Evolutionary conservation across 2,888 invertebrate species (phyloP).

Genomic region (Antitype chi): DNA sequence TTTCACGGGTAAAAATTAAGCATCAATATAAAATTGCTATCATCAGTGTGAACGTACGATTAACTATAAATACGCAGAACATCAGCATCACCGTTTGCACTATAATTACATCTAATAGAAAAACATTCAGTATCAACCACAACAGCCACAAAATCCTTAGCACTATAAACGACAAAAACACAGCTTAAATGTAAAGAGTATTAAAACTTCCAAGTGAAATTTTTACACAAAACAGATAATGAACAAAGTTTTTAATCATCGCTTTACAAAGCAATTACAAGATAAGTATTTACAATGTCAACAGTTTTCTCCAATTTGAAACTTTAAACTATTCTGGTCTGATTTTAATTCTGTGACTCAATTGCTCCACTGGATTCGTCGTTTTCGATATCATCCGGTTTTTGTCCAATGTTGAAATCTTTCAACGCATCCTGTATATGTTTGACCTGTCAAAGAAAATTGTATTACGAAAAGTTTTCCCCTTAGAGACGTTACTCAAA

Average conservation of each 20-base stretch:
- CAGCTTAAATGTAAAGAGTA: slow-evolving; percentile 62
- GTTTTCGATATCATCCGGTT: slow-evolving; percentile 76
- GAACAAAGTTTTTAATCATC: slow-evolving; percentile 76
- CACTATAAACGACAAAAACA: slow-evolving; percentile 53
- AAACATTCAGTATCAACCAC: slow-evolving; percentile 58
- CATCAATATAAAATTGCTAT: slow-evolving; percentile 20
- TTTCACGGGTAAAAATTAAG: background rate
- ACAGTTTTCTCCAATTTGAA: slow-evolving; percentile 44
- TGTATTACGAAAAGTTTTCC: slow-evolving; percentile 47
- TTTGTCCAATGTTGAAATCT: slow-evolving; percentile 91
- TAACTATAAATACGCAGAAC: slow-evolving; percentile 6
- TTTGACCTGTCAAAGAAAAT: slow-evolving; percentile 83
- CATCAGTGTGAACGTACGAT: slow-evolving; percentile 20
- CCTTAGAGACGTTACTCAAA: background rate
- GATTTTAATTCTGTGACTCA: slow-evolving; percentile 71
- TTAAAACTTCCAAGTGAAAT: slow-evolving; percentile 69
- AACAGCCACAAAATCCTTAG: slow-evolving; percentile 53
- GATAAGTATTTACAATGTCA: slow-evolving; percentile 66
- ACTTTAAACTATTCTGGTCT: slow-evolving; percentile 64
- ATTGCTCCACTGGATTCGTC: slow-evolving; percentile 79
- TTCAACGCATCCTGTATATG: slow-evolving; percentile 93
- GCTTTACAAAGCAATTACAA: slow-evolving; percentile 73
- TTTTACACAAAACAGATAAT: slow-evolving; percentile 75
- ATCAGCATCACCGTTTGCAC: slow-evolving; percentile 33
- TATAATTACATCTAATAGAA: slow-evolving; percentile 54